Percentiles rank a stretch among this genome's conserved stretches.
Conservation (phyloP, 2,888 invertebrate genomes). For the Linhomoeus sp. region DNA sequence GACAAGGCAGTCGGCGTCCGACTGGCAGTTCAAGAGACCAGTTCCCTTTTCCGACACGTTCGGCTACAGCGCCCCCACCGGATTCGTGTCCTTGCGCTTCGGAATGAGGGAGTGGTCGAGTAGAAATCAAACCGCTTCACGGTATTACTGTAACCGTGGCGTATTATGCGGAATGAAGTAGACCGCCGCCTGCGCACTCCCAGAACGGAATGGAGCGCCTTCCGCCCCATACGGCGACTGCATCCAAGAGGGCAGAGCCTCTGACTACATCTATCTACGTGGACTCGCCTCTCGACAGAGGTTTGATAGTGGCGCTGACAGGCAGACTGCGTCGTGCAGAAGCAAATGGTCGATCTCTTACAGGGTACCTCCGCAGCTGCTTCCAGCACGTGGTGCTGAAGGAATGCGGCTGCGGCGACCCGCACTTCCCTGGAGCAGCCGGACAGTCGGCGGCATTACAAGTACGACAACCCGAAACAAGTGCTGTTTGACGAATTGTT, state of each 20-base stretch:
- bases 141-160: no score
- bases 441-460: constrained; percentile 11
- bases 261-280: constrained; percentile 20
- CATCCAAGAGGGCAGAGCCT: constrained; percentile 16
- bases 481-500: constrained; percentile 4
- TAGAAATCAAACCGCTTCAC: no score
- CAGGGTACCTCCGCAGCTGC: constrained; percentile 9
- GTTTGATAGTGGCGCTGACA: constrained; percentile 4
- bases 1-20: constrained; percentile 22
- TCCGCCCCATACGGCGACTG: constrained; percentile 23
- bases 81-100: constrained; percentile 20
- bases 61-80: constrained; percentile 21
- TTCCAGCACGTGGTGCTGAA: constrained; percentile 19
- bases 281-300: constrained; percentile 19
- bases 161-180: no score
- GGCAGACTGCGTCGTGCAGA: neutral
- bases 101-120: constrained; percentile 15
- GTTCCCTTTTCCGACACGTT: constrained; percentile 22
- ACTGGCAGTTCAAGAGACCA: no score
- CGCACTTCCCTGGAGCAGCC: constrained; percentile 17
- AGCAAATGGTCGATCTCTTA: neutral
- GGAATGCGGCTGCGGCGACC: constrained; percentile 21
- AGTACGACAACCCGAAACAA: constrained; percentile 16
- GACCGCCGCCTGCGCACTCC: no score
- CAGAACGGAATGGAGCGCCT: constrained; percentile 16